Conservation (phyloP, 2,113 vertebrate species). For the Archocentrus centrarchus region DNA sequence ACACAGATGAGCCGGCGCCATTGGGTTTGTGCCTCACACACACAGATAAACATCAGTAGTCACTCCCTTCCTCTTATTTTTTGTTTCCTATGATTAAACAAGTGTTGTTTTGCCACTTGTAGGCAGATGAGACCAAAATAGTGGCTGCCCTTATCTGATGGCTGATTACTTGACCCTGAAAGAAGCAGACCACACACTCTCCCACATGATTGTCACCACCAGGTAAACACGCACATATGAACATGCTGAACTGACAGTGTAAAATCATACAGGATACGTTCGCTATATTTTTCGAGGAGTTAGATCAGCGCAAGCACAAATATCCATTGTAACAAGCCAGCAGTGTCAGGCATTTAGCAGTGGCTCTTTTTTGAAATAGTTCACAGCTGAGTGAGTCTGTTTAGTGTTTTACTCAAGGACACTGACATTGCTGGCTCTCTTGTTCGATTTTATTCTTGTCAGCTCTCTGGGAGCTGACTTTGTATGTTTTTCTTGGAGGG, state of each 20-base stretch:
- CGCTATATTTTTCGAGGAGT: slow-evolving; percentile 8
- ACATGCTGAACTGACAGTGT: background rate
- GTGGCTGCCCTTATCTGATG: slow-evolving; percentile 54
- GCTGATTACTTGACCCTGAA: slow-evolving; percentile 55
- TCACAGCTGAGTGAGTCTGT: slow-evolving; percentile 20
- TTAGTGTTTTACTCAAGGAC: slow-evolving; percentile 37
- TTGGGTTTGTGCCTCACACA: slow-evolving; percentile 14
- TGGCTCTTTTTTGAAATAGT: slow-evolving; percentile 35
- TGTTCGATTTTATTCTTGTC: background rate
- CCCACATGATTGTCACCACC: slow-evolving; percentile 1
- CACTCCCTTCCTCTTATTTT: slow-evolving; percentile 34
- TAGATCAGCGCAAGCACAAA: background rate
- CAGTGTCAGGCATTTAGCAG: slow-evolving; percentile 13
- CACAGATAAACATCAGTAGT: slow-evolving; percentile 45
- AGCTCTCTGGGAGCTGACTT: too few relatives aligned
- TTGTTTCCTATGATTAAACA: slow-evolving; percentile 56
- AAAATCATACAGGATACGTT: background rate
- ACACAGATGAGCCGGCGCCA: slow-evolving; percentile 26
- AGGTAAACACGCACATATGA: slow-evolving; percentile 27
- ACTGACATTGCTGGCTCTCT: background rate
- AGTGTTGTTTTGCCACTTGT: slow-evolving; percentile 62
- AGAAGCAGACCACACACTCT: slow-evolving; percentile 43
- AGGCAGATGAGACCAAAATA: slow-evolving; percentile 57
- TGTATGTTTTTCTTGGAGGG: too few relatives aligned
- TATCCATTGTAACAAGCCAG: slow-evolving; percentile 1